Evolutionary conservation across 2,888 invertebrate genomes (phyloP).

Genomic region (Trissolcus brochymenae): DNA sequence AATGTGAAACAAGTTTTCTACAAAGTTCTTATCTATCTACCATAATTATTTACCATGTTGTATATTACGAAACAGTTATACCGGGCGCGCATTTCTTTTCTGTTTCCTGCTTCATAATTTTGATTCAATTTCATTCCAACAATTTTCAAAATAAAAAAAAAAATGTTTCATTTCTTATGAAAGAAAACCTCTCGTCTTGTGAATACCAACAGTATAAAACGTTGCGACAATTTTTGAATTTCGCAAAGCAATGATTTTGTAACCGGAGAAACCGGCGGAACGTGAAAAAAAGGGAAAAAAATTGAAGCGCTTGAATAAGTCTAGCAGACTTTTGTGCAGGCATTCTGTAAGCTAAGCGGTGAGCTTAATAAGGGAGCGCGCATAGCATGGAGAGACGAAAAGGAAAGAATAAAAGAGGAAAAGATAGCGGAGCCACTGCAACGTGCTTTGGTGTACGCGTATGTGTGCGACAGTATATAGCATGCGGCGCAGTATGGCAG

Average conservation of each 20-base stretch:
- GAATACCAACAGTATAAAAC: too few species aligned
- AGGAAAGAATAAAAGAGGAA: conserved; percentile 37
- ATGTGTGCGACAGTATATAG: conserved; percentile 37
- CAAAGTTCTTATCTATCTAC: too few species aligned
- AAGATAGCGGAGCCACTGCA: conserved; percentile 33
- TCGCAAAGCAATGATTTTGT: background rate
- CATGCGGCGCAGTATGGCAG: conserved; percentile 68
- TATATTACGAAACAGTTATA: too few species aligned
- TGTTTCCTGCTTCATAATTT: too few species aligned
- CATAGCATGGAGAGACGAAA: conserved; percentile 22
- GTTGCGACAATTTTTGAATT: too few species aligned
- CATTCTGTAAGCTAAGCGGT: conserved; percentile 29
- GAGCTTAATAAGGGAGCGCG: conserved; percentile 46
- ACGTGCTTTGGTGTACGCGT: conserved; percentile 46
- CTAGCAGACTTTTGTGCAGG: conserved; percentile 18
- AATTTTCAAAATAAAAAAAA: too few species aligned
- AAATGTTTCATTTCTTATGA: too few species aligned
- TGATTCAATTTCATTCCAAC: too few species aligned
- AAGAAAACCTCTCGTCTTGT: too few species aligned
- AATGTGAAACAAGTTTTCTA: background rate
- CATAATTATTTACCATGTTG: too few species aligned
- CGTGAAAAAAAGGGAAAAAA: background rate
- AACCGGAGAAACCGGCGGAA: background rate
- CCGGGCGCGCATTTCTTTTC: too few species aligned
- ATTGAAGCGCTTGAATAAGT: conserved; percentile 14